Evolutionary conservation across 1,140 invertebrate genomes (phyloP), one percentile per base, ranked within the genome.

Genomic region (silkworm (Bombyx mori)): DNA sequence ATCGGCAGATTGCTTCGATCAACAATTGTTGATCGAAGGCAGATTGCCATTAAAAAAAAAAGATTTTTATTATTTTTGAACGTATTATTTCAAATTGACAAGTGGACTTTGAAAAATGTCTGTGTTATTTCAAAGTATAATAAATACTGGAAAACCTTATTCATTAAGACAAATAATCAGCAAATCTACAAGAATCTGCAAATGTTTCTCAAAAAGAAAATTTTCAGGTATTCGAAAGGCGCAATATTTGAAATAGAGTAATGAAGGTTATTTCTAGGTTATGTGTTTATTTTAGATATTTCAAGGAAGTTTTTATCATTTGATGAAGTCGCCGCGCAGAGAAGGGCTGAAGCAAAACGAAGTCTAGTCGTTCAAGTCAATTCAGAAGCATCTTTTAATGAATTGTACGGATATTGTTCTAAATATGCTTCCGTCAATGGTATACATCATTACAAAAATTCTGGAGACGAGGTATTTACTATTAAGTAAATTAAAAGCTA

Each of bases 291-390:
- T 87, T 69, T 66, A 89, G 86, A 85, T 77, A 62, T 66, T 63
- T 54, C 67, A 10, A 73, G 65, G 58, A 82, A 71, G 60, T 87
- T 82, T 70, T 58, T 73, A 58, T 78, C 66, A 35, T 88, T 89
- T 62, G 83, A 88, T 50, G 83, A 86, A 62, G 54, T 88, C 45
- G 72, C 82, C 8, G 59, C 69, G 12, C 71, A 78, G 43, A 79
- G 91, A 65, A 87, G 88, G 76, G 63, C 73, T 18, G 87, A 94
- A 82, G 92, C 93, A 7, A 77, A 80, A 48, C 76, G 89, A 57
- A 92, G 91, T 75, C 73, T 92, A 42, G 73, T 92, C 9, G 86
- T 92, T 22, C 89, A 92, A 88, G 91, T 92, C 1, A 90, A 91
- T 66, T 91, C 92, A 0, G 81, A 90, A 45, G 88, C 90, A 45